Evolutionary conservation across 2,113 vertebrate genomes (phyloP).

Genomic region (Megaceryle maxima): DNA sequence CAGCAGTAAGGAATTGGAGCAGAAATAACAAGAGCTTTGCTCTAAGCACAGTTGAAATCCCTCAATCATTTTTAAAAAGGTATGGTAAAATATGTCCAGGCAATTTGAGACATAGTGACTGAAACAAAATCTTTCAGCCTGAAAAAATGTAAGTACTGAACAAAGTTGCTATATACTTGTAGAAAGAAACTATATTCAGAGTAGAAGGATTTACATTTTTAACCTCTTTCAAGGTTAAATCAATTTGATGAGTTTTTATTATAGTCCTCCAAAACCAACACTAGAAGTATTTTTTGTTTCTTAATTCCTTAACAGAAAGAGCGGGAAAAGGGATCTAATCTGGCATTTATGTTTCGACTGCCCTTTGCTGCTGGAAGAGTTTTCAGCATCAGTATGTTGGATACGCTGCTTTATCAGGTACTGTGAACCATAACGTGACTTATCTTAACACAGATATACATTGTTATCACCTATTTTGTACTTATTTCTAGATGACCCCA

Average conservation of each 20-base stretch:
- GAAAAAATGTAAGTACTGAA: neutral
- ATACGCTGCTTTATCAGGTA: conserved; percentile 89
- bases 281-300: neutral
- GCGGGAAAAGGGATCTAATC: conserved; percentile 85
- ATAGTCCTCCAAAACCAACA: neutral
- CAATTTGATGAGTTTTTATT: neutral
- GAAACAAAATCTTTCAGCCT: neutral
- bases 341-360: conserved; percentile 89
- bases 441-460: neutral
- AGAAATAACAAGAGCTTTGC: neutral
- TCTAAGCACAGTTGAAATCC: neutral
- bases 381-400: conserved; percentile 90
- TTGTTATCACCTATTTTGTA: neutral
- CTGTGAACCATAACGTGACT: neutral
- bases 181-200: neutral
- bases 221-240: neutral
- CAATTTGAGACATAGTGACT: neutral
- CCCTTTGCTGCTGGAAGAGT: conserved; percentile 87
- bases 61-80: neutral
- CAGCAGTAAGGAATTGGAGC: neutral
- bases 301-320: conserved; percentile 80
- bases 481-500: neutral
- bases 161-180: neutral
- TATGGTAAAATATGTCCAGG: neutral
- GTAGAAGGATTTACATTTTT: neutral